Evolutionary conservation across 1,140 invertebrate genomes (phyloP).

Genomic region (Himalopsyche phryganea): DNA sequence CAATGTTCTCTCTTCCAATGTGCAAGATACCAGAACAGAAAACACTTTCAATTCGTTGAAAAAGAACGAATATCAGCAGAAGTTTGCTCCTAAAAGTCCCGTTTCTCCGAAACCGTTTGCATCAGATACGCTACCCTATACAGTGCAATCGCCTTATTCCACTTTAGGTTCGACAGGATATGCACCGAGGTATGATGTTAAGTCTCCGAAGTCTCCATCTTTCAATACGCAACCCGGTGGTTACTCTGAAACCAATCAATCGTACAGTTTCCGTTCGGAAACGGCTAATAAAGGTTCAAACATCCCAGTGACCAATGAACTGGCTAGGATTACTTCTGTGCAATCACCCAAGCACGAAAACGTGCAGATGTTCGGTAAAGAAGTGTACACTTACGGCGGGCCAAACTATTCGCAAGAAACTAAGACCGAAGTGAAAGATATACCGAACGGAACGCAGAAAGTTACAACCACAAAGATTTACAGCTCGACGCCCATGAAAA

Average conservation of each 20-base stretch:
- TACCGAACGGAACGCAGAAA: conserved; percentile 52
- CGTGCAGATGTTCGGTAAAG: conserved; percentile 40
- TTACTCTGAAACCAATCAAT: conserved; percentile 17
- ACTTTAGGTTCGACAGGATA: conserved; percentile 41
- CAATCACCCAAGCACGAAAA: conserved; percentile 23
- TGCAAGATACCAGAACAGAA: conserved; percentile 23
- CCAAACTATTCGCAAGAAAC: conserved; percentile 51
- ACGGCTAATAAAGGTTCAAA: conserved; percentile 28
- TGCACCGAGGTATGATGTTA: conserved; percentile 26
- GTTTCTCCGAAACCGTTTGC: conserved; percentile 26
- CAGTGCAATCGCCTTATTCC: conserved; percentile 44
- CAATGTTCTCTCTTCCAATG: conserved; percentile 20
- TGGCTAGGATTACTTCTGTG: conserved; percentile 36
- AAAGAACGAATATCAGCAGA: conserved; percentile 18
- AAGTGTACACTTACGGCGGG: conserved; percentile 43
- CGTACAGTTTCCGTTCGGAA: conserved; percentile 16
- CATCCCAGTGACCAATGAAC: conserved; percentile 34
- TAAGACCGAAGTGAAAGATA: conserved; percentile 50
- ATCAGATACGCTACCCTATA: conserved; percentile 28
- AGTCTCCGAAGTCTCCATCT: conserved; percentile 7
- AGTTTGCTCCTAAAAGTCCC: conserved; percentile 26
- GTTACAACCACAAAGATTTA: conserved; percentile 52
- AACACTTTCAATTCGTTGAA: conserved; percentile 9
- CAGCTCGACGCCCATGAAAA: conserved; percentile 49
- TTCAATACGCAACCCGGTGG: conserved; percentile 26